A percentile compares a stretch with the other conserved stretches of the same genome.
phyloP scores from a whole-genome alignment of 2,113 vertebrate genomes.

The Dromiciops gliroides region DNA sequence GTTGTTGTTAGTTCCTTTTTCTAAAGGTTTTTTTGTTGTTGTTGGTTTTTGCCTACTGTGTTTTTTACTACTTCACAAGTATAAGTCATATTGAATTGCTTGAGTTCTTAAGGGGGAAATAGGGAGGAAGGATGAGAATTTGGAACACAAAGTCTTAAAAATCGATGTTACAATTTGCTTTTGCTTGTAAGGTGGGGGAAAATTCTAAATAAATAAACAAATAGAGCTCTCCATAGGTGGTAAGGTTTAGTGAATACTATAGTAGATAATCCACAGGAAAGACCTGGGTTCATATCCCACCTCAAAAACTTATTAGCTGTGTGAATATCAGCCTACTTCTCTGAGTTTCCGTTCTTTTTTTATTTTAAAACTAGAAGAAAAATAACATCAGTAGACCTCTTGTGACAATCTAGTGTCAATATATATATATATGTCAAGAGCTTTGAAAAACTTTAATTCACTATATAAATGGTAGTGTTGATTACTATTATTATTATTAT shows the following conservation, averaged over 20 bases:
- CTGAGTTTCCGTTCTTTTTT: background rate
- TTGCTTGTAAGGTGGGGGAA: no score
- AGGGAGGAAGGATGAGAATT: no score
- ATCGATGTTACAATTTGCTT: no score
- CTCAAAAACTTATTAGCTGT: background rate
- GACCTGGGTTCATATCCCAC: rapidly evolving
- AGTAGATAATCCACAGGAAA: background rate
- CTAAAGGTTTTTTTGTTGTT: no score
- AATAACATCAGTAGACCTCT: background rate
- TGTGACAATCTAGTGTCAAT: background rate
- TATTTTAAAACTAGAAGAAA: background rate
- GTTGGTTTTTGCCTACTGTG: no score
- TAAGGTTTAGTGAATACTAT: background rate
- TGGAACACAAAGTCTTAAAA: no score
- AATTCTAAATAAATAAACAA: no score
- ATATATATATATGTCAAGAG: background rate
- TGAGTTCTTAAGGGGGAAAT: no score
- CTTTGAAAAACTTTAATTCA: background rate
- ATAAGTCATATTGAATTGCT: no score
- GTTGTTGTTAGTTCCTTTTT: no score
- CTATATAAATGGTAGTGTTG: background rate
- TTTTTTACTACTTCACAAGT: no score
- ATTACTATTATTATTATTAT: background rate
- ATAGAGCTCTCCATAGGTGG: rapidly evolving
- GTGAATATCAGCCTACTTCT: background rate